Base-by-base conservation (phyloP, 2,888 invertebrate genomes). In the Pseudococcus viburni region DNA sequence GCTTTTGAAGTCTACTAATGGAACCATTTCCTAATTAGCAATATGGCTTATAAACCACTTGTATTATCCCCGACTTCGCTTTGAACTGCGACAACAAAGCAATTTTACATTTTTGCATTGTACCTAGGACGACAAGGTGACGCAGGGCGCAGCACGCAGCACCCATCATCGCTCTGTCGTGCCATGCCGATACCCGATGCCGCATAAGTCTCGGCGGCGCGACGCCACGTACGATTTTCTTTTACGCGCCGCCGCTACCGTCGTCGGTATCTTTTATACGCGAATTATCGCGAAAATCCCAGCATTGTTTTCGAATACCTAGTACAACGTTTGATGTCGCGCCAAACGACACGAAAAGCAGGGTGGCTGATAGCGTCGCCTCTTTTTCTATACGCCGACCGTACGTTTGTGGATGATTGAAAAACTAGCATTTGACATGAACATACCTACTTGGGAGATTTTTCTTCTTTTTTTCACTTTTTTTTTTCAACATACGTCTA, bases 1-100 rank as follows among this genome's bases (percentile, higher is more conserved):
- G 64, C 85, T 59, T 85, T 85, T 85, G 85, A 59, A 64, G 39
- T 85, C 68, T 86, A 42, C 86, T 86, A 86, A 86, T 86, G 86
- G 86, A 73, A 26, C 73, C 86, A 73, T 86, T 86, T 86, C 86
- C 86, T 86, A 86, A 86, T 86, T 86, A 86, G 86, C 86, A 86
- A 86, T 86, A 86, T 73, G 86, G 73, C 86, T 86, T 86, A 86
- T 86, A 86, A 86, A 68, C 86, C 86, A 86, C 68, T 68, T 46
- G 64, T 73, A 86, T 86, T 73, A 86, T 86, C 64, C 39, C 22
- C 39, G 64, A 73, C 46, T 86, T 59, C 17, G 64, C 73, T 86
- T 86, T 85, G 85, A 85, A 59, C 39, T 85, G 42, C 85, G 85
- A 64, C 55, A 64, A 85, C 59, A 85, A 85, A 85, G 85, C 85